phyloP scores from a whole-genome alignment of 2,888 invertebrate species.

The Cryptosula pallasiana region DNA sequence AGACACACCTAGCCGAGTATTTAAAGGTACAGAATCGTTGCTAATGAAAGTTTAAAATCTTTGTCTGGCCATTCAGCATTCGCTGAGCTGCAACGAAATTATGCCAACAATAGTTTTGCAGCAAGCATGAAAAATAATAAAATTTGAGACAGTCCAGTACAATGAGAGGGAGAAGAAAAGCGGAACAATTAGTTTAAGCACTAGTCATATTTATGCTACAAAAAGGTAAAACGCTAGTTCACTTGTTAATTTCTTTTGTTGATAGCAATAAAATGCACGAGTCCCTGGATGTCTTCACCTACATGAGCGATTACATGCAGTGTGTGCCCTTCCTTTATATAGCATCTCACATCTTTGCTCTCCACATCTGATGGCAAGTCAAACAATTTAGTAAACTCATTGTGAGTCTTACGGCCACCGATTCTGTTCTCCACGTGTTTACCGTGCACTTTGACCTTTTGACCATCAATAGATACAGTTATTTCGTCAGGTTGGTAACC shows the following conservation, averaged over 20 bases:
- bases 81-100: no score
- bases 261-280: constrained; percentile 4
- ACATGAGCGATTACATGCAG: not conserved
- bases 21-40: no score
- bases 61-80: no score
- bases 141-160: no score
- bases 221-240: no score
- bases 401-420: constrained; percentile 16
- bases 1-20: no score
- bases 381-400: constrained; percentile 23
- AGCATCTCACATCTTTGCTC: constrained; percentile 4
- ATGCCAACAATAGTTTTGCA: no score
- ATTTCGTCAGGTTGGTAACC: constrained; percentile 12
- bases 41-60: no score
- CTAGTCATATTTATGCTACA: no score
- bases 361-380: not conserved
- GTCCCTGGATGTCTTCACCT: not conserved
- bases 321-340: constrained; percentile 18
- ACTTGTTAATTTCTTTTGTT: not conserved
- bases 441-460: constrained; percentile 15
- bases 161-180: no score
- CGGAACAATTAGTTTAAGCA: no score
- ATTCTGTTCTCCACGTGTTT: constrained; percentile 18
- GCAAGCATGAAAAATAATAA: no score
- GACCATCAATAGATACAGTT: constrained; percentile 6